Evolutionary conservation across 1,140 invertebrate species (phyloP).

Genomic region (Arctopsyche grandis): DNA sequence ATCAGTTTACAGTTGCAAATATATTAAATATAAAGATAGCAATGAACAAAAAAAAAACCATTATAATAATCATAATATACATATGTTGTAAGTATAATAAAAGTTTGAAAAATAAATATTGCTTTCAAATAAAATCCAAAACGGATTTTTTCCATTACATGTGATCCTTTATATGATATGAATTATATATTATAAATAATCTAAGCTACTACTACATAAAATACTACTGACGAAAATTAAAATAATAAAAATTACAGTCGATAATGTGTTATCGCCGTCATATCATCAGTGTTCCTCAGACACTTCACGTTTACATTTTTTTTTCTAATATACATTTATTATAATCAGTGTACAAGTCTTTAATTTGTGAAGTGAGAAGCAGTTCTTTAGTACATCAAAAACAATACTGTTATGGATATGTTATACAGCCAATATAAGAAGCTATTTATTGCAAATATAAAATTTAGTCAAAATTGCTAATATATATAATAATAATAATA

Average conservation of each 20-base stretch:
- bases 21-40: background rate
- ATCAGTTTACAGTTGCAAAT: background rate
- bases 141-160: background rate
- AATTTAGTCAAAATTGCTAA: slow-evolving; percentile 33
- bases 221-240: slow-evolving; percentile 21
- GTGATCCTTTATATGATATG: slow-evolving; percentile 26
- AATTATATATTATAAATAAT: slow-evolving; percentile 35
- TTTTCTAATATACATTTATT: slow-evolving; percentile 13
- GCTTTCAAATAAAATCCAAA: slow-evolving; percentile 19
- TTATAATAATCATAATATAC: too few species aligned
- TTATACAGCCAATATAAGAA: slow-evolving; percentile 19
- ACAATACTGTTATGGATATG: slow-evolving; percentile 12
- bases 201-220: slow-evolving; percentile 36
- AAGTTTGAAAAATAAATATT: slow-evolving; percentile 22
- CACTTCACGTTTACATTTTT: background rate
- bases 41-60: background rate
- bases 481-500: slow-evolving; percentile 7
- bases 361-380: slow-evolving; percentile 6
- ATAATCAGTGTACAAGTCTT: slow-evolving; percentile 10
- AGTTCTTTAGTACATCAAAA: background rate
- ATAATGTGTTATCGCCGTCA: background rate
- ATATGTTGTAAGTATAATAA: too few species aligned
- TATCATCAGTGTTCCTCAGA: background rate
- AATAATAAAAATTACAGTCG: slow-evolving; percentile 19
- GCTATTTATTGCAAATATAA: slow-evolving; percentile 39